Conservation (phyloP, 1,140 invertebrate species). For the Bombus terrestris region DNA sequence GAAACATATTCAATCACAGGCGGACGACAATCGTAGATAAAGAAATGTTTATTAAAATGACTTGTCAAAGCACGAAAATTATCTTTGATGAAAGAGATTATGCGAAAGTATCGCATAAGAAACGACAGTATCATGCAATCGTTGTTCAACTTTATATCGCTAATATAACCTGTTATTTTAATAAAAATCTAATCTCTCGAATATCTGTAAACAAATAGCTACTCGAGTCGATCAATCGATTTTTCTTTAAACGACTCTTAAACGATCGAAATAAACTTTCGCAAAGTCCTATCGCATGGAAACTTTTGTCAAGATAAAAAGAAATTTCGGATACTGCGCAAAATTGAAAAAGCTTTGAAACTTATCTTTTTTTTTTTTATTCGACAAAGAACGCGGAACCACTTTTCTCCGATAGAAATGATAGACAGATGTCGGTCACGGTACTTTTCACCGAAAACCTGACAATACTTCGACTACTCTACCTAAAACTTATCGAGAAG, state of each 20-base stretch:
- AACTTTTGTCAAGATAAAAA: background rate
- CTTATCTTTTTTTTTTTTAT: background rate
- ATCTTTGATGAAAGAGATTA: background rate
- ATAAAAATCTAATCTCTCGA: background rate
- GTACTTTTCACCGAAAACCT: background rate
- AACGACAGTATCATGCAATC: background rate
- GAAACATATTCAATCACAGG: too few species aligned
- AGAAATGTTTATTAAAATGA: background rate
- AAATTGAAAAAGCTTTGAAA: background rate
- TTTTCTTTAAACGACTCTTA: background rate
- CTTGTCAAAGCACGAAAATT: background rate
- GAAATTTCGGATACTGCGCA: background rate
- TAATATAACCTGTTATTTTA: background rate
- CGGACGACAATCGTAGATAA: too few species aligned
- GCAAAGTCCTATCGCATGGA: too few species aligned
- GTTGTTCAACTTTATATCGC: background rate
- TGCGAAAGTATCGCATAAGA: background rate
- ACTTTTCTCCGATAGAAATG: background rate
- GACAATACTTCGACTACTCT: background rate
- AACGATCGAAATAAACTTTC: too few species aligned
- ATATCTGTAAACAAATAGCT: background rate
- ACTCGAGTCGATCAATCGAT: background rate
- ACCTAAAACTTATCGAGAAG: constrained; percentile 11
- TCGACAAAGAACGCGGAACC: background rate
- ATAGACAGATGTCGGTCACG: background rate